A percentile compares a stretch with the other conserved stretches of the same genome.
These are phyloP conservation scores for Zelostemma sp. DNA, from an alignment of 1,140 invertebrate genomes.

Conservation along the genomic window DNA sequence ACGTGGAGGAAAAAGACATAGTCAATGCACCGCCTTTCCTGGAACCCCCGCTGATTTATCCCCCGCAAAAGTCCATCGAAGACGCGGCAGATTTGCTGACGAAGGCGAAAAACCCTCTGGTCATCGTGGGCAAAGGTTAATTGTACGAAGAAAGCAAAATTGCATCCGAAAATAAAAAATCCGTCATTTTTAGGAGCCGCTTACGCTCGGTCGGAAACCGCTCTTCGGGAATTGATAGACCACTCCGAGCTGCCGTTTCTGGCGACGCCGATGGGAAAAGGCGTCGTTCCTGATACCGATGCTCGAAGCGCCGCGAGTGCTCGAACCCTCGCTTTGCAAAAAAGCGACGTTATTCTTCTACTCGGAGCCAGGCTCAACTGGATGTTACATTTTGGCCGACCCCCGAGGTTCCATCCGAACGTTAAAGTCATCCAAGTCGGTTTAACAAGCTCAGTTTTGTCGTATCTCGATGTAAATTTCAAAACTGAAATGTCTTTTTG, in stretches of 20 bases:
- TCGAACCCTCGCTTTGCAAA: conserved; percentile 85
- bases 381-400: conserved; percentile 96
- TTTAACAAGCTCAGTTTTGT: too few relatives aligned
- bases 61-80: conserved; percentile 76
- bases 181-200: conserved; percentile 80
- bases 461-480: too few relatives aligned
- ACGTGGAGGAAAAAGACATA: conserved; percentile 65
- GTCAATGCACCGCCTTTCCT: conserved; percentile 66
- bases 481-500: too few relatives aligned
- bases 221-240: conserved; percentile 78
- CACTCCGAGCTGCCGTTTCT: conserved; percentile 87
- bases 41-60: conserved; percentile 77
- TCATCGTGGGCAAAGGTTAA: conserved; percentile 96
- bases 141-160: too few relatives aligned
- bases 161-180: too few relatives aligned
- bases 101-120: conserved; percentile 82
- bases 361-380: conserved; percentile 95
- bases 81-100: conserved; percentile 79
- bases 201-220: conserved; percentile 82
- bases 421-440: conserved; percentile 91
- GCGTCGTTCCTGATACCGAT: conserved; percentile 88
- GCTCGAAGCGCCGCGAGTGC: conserved; percentile 85
- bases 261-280: conserved; percentile 97
- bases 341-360: conserved; percentile 90
- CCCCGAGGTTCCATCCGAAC: conserved; percentile 85